These are phyloP conservation scores for Leucophora obtusa DNA, from an alignment of 2,888 invertebrate genomes.

Conservation along the genomic window DNA sequence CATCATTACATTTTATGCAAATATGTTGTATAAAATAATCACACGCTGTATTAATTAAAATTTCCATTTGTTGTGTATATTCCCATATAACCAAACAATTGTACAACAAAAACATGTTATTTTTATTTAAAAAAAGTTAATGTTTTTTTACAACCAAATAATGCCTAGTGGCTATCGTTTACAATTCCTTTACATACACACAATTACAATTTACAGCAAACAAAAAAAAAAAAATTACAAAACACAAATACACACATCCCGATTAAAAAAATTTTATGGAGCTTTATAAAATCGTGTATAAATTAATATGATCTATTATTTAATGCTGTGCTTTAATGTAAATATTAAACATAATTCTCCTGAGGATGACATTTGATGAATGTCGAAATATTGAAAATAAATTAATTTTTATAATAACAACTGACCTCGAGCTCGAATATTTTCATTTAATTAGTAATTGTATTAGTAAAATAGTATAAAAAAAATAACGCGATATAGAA, in stretches of 20 bases:
- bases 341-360: too few species aligned
- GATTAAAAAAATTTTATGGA: too few species aligned
- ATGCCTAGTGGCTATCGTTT: slow-evolving; percentile 17
- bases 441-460: too few species aligned
- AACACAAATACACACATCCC: neutral
- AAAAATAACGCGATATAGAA: too few species aligned
- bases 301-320: too few species aligned
- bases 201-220: neutral
- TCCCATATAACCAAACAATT: slow-evolving; percentile 21
- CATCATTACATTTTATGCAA: slow-evolving; percentile 57
- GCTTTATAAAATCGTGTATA: too few species aligned
- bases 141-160: slow-evolving; percentile 1
- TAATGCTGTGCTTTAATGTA: too few species aligned
- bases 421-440: too few species aligned
- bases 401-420: too few species aligned
- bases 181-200: slow-evolving; percentile 42
- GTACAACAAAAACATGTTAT: slow-evolving; percentile 11
- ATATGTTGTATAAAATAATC: slow-evolving; percentile 58
- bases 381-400: too few species aligned
- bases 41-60: slow-evolving; percentile 61
- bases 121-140: slow-evolving; percentile 15
- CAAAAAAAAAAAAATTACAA: neutral
- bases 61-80: slow-evolving; percentile 59
- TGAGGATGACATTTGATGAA: too few species aligned
- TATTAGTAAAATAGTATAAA: too few species aligned